Base-by-base conservation (phyloP, 1,140 invertebrate genomes). In the Drosophila mayri region DNA sequence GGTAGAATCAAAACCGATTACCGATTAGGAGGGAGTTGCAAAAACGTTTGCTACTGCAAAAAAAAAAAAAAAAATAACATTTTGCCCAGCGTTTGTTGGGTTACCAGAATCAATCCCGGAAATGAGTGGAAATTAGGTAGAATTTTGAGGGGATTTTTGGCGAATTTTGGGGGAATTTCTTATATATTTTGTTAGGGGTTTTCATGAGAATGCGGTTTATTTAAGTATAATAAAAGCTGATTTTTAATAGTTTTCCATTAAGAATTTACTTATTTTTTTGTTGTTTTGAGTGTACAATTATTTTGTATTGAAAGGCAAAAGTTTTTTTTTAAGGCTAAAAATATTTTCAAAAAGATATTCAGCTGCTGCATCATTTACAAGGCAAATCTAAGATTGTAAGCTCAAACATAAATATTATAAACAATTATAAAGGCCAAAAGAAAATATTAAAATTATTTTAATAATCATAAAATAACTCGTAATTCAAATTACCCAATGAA, bases 61-160 rank as follows among this genome's bases (percentile, higher is more conserved):
- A 65, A 64, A 65, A 18, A 25, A 65, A 65, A 64, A 65, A 65
- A 41, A 65, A 65, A 62, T 65, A 62, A 65, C 57, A 65, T 65
- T 54, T 40, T 62, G 62, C 14, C 32, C 43, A 35, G 57, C 38
- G 61, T 5, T 25, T 47, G 12, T 22, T 58, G 30, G 41, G 52
- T 37, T 59, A 1, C 35, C 22, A 18, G 22, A 38, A 37, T 18
- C 60, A 25, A 25, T n/a, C 22, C 12, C 12, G 60, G 10, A 40
- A 63, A 60, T 58, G 14, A 28, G 38, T 22, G 38, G 8, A 61
- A 61, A 64, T 62, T 32, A 11, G 20, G 16, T 8, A 3, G 40
- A 11, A 22, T 25, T 25, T n/a, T 7, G 2, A 8, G 20, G 12
- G 7, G 40, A 8, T 3, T 9, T 9, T 22, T 22, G 22, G 20